Percentiles rank a stretch among this genome's conserved stretches.
These are phyloP conservation scores for Caenorhabditis sp. DNA, from an alignment of 2,888 invertebrate genomes.

Conservation along the genomic window DNA sequence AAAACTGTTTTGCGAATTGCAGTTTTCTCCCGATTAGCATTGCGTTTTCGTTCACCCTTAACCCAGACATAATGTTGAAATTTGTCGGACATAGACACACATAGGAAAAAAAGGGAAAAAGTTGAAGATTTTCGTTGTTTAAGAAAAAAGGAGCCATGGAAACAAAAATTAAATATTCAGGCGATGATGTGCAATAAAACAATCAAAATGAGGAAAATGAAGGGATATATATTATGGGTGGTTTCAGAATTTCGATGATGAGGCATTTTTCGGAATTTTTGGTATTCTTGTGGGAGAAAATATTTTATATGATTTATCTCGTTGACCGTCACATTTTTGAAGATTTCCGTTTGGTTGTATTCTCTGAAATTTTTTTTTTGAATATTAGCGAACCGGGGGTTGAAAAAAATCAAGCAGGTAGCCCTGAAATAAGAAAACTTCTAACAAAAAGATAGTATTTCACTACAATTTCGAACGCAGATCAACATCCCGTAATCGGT, in stretches of 20 bases:
- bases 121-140: not conserved
- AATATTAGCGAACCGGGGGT: too few relatives aligned
- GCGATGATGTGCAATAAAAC: not conserved
- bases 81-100: constrained; percentile 7
- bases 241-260: not conserved
- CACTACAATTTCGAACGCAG: too few relatives aligned
- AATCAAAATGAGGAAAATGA: not conserved
- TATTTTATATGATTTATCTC: constrained; percentile 27
- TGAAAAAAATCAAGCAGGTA: too few relatives aligned
- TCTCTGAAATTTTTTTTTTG: constrained; percentile 18
- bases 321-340: constrained; percentile 16
- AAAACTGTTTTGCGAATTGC: not conserved
- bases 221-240: not conserved
- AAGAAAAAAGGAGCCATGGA: not conserved
- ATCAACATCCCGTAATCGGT: too few relatives aligned
- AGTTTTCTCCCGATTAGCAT: constrained; percentile 20
- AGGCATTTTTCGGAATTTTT: not conserved
- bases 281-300: constrained; percentile 32
- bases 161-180: not conserved
- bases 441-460: too few relatives aligned
- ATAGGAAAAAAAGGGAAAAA: not conserved
- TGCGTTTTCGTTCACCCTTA: constrained; percentile 22
- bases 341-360: constrained; percentile 22
- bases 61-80: constrained; percentile 41
- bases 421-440: too few relatives aligned